Evolutionary conservation across 1,140 invertebrate genomes (phyloP).

Genomic region (Steinernema feltiae): DNA sequence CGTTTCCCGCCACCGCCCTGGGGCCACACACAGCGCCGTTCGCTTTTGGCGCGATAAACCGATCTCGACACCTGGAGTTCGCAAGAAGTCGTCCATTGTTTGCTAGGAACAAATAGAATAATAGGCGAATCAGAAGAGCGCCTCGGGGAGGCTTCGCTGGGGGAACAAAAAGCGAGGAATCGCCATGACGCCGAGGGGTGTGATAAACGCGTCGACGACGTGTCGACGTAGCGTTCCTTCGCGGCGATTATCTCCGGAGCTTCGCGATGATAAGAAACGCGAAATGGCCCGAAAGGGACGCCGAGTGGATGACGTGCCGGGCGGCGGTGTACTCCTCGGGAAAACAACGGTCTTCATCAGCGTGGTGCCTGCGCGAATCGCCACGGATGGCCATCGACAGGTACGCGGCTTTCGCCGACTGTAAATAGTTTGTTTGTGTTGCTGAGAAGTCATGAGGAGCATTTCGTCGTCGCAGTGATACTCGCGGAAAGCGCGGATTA

Average conservation of each 20-base stretch:
- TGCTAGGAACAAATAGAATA: slow-evolving; percentile 12
- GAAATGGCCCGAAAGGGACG: neutral
- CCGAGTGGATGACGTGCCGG: neutral
- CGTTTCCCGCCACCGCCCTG: neutral
- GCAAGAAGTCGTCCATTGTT: neutral
- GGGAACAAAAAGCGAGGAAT: neutral
- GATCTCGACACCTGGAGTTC: neutral
- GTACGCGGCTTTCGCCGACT: neutral
- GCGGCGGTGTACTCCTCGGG: neutral
- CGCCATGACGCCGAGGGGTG: neutral
- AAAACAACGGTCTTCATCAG: neutral
- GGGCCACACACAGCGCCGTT: neutral
- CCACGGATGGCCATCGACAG: neutral
- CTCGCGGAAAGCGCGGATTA: too few relatives aligned
- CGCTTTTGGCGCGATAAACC: neutral
- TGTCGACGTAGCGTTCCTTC: neutral
- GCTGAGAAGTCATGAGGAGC: neutral
- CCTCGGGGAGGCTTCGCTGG: neutral
- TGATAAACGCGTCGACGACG: neutral
- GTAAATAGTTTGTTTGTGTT: slow-evolving; percentile 8
- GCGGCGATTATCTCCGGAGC: neutral
- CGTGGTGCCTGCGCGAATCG: neutral
- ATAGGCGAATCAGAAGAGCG: neutral
- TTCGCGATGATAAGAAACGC: neutral
- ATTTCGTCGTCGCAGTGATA: neutral